Evolutionary conservation across 2,888 invertebrate species (phyloP).

Genomic region (Neria commutata): DNA sequence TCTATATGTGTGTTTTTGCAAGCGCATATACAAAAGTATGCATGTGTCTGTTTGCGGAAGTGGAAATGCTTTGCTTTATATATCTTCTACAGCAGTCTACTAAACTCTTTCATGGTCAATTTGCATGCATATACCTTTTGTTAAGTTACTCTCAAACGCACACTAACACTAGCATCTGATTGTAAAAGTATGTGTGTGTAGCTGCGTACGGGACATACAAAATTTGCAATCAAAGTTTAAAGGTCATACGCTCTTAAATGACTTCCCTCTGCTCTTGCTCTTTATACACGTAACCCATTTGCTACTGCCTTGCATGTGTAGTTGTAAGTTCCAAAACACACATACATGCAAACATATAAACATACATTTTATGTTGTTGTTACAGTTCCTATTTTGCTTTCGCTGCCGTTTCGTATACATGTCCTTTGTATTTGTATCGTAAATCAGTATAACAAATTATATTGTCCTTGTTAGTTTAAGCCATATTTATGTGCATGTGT

Average conservation of each 20-base stretch:
- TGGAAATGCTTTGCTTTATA: conserved; percentile 9
- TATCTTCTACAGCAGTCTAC: too few relatives aligned
- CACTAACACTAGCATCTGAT: too few relatives aligned
- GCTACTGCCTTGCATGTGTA: too few relatives aligned
- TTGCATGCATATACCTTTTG: conserved; percentile 1
- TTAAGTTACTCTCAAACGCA: background rate
- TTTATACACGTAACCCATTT: too few relatives aligned
- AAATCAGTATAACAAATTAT: conserved; percentile 5
- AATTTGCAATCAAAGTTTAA: background rate
- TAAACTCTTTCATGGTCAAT: conserved; percentile 7
- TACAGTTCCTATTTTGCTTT: background rate
- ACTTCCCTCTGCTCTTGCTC: background rate
- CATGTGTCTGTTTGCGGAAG: background rate
- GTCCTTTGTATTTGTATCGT: background rate
- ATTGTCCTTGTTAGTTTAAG: conserved; percentile 4
- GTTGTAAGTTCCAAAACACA: too few relatives aligned
- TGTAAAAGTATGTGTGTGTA: background rate
- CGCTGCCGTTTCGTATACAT: too few relatives aligned
- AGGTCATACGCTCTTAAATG: background rate
- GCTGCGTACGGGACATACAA: background rate
- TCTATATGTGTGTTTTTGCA: too few relatives aligned
- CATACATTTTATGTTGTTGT: background rate
- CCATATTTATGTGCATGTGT: background rate
- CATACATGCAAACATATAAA: too few relatives aligned
- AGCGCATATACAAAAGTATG: too few relatives aligned